These are phyloP conservation scores for Erebia ligea DNA, from an alignment of 2,888 invertebrate genomes.

Conservation along the genomic window DNA sequence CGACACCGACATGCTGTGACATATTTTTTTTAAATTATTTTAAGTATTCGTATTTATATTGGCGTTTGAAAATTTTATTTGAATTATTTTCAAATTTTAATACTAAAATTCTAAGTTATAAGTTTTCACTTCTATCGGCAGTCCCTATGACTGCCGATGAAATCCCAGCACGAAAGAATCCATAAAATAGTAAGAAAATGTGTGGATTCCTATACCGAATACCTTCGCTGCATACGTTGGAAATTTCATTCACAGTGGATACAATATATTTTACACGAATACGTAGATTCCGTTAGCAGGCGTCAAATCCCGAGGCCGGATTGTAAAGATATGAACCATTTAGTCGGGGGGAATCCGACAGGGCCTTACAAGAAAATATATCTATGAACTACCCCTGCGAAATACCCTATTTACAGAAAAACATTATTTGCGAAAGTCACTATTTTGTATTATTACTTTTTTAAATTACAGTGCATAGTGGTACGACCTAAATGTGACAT, in stretches of 20 bases:
- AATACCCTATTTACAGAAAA: not conserved
- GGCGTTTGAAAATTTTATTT: no score
- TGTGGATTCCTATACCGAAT: slow-evolving; percentile 15
- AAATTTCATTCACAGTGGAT: slow-evolving; percentile 12
- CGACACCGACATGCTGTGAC: no score
- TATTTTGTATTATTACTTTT: not conserved
- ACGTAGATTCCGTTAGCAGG: slow-evolving; percentile 19
- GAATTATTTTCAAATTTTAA: no score
- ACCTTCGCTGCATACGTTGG: slow-evolving; percentile 6
- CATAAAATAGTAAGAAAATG: slow-evolving; percentile 20
- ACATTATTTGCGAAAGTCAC: not conserved
- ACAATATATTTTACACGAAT: slow-evolving; percentile 11
- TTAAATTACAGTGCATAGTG: not conserved
- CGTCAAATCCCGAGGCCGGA: slow-evolving; percentile 29
- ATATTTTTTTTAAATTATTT: no score
- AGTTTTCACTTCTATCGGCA: no score
- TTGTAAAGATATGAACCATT: slow-evolving; percentile 31
- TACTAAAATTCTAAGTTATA: no score
- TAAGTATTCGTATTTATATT: no score
- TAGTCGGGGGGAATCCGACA: slow-evolving; percentile 24
- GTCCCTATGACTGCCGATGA: no score
- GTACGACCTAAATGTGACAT: not conserved
- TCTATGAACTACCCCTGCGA: not conserved
- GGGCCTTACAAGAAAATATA: slow-evolving; percentile 24
- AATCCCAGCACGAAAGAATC: slow-evolving; percentile 4